Percentiles rank a stretch among this genome's conserved stretches.
These are phyloP conservation scores for Gadopsis bispinosus DNA, from an alignment of 2,797 vertebrate genomes.

Conservation along the genomic window DNA sequence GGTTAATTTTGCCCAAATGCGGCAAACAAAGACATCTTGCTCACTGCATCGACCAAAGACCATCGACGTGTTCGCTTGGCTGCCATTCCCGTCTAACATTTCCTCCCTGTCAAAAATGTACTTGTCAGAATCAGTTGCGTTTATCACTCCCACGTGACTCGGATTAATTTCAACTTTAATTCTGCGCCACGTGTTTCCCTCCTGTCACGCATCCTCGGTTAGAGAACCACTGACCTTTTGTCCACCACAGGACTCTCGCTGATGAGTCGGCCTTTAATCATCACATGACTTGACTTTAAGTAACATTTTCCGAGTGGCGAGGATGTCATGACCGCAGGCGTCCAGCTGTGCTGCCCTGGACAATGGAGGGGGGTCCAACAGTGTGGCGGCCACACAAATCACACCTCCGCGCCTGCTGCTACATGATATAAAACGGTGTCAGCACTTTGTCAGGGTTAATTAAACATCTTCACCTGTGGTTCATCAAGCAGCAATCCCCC, in stretches of 20 bases:
- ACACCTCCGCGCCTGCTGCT: conserved; percentile 17
- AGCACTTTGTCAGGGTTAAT: conserved; percentile 33
- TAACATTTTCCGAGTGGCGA: conserved; percentile 65
- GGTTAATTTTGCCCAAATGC: too few relatives aligned
- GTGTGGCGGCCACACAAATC: not conserved
- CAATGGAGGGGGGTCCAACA: not conserved
- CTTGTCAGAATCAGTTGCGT: not conserved
- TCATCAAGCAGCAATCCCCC: not conserved
- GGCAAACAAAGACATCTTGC: not conserved
- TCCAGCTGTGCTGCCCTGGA: conserved; percentile 49
- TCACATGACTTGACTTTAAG: conserved; percentile 50
- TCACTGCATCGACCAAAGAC: not conserved
- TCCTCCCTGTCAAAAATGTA: not conserved
- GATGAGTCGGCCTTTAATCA: conserved; percentile 56
- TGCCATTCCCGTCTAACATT: not conserved
- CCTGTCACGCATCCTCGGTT: not conserved
- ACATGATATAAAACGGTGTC: not conserved
- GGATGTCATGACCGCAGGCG: conserved; percentile 30
- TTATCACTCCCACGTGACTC: not conserved
- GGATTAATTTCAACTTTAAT: not conserved
- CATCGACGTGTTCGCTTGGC: not conserved
- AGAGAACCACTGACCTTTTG: conserved; percentile 35
- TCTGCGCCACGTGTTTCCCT: not conserved
- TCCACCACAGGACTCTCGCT: conserved; percentile 31
- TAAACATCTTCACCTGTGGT: not conserved